These are phyloP conservation scores for Martes martes DNA, from an alignment of 2,113 vertebrate species.

Conservation along the genomic window DNA sequence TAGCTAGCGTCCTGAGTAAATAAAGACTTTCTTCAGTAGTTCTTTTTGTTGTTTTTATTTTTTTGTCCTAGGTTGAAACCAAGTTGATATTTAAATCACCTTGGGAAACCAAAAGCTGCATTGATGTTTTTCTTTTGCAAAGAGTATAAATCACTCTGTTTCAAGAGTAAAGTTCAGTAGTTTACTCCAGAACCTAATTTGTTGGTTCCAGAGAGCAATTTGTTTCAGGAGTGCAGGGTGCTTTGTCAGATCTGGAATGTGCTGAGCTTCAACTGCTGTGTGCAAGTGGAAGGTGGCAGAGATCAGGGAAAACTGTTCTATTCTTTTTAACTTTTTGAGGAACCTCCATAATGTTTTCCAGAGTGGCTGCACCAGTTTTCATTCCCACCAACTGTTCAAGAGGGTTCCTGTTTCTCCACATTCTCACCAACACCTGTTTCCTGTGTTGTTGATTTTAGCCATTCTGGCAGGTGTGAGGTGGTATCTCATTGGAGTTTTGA, in stretches of 20 bases:
- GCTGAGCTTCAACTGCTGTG: background rate
- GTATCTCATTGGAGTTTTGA: too few species aligned
- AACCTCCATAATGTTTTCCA: too few species aligned
- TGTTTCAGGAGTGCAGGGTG: background rate
- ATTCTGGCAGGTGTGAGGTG: too few species aligned
- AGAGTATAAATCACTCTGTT: background rate
- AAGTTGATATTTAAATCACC: slow-evolving; percentile 42
- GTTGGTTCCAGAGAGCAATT: background rate
- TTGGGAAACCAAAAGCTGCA: background rate
- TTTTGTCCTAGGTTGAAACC: background rate
- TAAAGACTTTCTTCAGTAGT: background rate
- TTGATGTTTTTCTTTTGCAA: background rate
- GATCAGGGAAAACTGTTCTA: too few species aligned
- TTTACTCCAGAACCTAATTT: slow-evolving; percentile 26
- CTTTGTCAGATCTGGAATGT: background rate
- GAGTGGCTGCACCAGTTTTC: too few species aligned
- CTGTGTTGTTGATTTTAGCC: too few species aligned
- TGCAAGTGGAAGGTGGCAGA: background rate
- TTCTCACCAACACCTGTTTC: too few species aligned
- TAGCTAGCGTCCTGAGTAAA: background rate
- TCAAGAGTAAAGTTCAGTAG: background rate
- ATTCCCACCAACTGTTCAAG: too few species aligned
- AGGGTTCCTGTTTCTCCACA: too few species aligned
- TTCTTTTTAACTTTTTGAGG: too few species aligned
- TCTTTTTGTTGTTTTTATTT: background rate